Evolutionary conservation across 2,113 vertebrate species (phyloP).

Genomic region (Coptodon bakossiorum): DNA sequence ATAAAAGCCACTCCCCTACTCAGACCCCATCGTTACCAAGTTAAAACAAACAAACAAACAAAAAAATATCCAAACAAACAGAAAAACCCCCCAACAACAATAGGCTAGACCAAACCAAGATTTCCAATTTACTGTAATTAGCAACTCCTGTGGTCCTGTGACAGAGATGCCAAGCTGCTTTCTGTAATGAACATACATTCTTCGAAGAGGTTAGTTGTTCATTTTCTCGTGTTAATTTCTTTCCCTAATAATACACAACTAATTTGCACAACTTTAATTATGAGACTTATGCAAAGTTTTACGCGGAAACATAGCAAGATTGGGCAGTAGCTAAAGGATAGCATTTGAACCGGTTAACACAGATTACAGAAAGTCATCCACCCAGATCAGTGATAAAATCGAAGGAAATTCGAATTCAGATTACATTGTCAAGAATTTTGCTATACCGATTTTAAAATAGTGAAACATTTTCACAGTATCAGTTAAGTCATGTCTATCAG

Average conservation of each 20-base stretch:
- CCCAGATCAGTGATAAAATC: background rate
- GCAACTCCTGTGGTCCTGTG: background rate
- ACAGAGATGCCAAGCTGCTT: background rate
- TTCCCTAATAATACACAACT: background rate
- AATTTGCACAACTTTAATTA: background rate
- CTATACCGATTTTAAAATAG: background rate
- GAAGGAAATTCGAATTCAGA: background rate
- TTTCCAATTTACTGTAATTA: background rate
- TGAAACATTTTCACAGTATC: background rate
- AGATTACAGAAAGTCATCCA: background rate
- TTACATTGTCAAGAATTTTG: background rate
- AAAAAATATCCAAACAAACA: background rate
- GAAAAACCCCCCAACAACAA: fast-evolving
- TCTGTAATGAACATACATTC: background rate
- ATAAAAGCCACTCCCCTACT: background rate
- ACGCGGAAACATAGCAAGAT: background rate
- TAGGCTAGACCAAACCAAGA: background rate
- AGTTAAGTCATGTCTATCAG: background rate
- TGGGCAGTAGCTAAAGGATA: background rate
- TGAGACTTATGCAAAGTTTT: background rate
- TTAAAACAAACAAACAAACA: too few species aligned
- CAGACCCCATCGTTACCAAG: background rate
- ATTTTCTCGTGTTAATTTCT: background rate
- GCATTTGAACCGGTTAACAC: background rate
- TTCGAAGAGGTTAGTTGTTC: background rate